Evolutionary conservation across 2,888 invertebrate genomes (phyloP).

Genomic region (Rambutsinella grinnellia): DNA sequence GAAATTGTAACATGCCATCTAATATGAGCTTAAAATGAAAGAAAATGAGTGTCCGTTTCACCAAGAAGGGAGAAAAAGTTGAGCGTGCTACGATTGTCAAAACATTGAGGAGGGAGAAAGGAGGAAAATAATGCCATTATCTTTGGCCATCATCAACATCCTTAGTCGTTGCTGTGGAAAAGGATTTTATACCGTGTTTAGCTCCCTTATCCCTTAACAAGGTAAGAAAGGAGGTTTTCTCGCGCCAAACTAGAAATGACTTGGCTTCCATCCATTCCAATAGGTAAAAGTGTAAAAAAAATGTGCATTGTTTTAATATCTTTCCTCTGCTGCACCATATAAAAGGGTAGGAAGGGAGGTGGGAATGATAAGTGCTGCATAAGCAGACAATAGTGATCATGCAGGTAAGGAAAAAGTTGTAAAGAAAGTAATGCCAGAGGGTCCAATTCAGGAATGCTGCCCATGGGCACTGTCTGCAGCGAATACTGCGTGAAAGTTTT

Average conservation of each 20-base stretch:
- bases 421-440: constrained; percentile 62
- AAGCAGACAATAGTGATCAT: constrained; percentile 1
- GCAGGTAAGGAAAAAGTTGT: constrained; percentile 48
- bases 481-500: constrained; percentile 18
- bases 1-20: not conserved
- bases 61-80: no score
- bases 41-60: no score
- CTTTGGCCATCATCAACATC: no score
- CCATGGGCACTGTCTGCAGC: constrained; percentile 61
- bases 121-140: no score
- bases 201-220: no score
- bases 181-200: no score
- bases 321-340: not conserved
- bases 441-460: constrained; percentile 66
- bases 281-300: not conserved
- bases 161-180: no score
- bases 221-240: no score
- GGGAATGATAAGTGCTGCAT: constrained; percentile 14
- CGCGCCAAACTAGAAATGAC: no score
- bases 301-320: not conserved
- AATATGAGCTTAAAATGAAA: no score
- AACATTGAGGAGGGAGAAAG: no score
- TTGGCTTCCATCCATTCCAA: not conserved
- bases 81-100: no score
- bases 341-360: not conserved